These are phyloP conservation scores for Aplysina aerophoba DNA, from an alignment of 37 sponge, comb jelly and placozoan genomes.

Conservation along the genomic window DNA sequence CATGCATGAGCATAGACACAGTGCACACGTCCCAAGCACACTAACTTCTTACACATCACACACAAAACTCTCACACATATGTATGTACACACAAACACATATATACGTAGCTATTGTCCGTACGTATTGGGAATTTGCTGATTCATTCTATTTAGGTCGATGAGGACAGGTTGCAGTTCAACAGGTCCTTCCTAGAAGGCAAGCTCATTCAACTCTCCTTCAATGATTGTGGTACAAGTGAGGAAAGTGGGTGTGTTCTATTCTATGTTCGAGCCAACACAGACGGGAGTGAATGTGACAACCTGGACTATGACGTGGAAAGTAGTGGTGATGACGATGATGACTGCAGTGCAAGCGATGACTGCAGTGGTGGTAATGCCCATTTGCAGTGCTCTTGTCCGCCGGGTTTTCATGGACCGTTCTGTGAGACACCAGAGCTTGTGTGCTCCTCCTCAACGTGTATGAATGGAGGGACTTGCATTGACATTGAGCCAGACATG, in stretches of 20 bases:
- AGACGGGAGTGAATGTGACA: slow-evolving; percentile 14
- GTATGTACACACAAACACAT: neutral
- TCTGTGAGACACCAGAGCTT: slow-evolving; percentile 24
- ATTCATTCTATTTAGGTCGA: neutral
- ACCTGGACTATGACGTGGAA: neutral
- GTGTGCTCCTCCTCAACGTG: slow-evolving; percentile 11
- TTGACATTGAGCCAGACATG: neutral
- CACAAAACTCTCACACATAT: neutral
- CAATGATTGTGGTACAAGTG: slow-evolving; percentile 14
- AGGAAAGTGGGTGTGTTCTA: neutral
- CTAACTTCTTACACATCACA: neutral
- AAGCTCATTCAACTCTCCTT: slow-evolving; percentile 4
- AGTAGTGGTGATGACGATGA: neutral
- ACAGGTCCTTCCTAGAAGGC: neutral
- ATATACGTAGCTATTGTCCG: neutral
- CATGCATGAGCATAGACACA: neutral
- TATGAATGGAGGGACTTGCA: slow-evolving; percentile 17
- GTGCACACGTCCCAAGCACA: neutral
- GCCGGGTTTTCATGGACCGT: neutral
- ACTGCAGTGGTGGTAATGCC: neutral
- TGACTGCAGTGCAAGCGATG: neutral
- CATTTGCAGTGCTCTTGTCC: slow-evolving; percentile 1
- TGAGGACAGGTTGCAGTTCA: too few relatives aligned
- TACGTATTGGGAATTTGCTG: neutral
- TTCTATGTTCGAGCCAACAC: neutral